Evolutionary conservation across 2,888 invertebrate genomes (phyloP), one percentile per base, ranked within the genome.

Genomic region (Tachina grossa): DNA sequence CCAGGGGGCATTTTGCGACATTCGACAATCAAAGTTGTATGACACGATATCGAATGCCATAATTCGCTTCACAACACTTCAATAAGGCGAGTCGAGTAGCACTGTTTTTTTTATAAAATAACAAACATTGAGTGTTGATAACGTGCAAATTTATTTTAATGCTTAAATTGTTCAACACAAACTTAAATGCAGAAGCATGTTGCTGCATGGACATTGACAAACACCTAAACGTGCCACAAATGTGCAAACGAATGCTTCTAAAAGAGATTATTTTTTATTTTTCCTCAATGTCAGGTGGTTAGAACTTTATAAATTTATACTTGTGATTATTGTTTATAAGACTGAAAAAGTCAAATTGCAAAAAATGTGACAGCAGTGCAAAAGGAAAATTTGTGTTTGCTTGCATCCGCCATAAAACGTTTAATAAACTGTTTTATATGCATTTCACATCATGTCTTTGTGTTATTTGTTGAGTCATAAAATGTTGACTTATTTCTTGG

Each of bases 391-490:
- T 31, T 31, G 11, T 47, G 13, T 13, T 51, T 69, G 13, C 31
- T 19, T 71, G 75, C 63, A 84, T 84, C 74, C 78, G 79, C 79
- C 69, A 85, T 77, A 49, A 72, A 80, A 61, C 66, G 53, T 78
- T 78, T 83, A 72, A 59, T 83, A 77, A 78, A 61, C 79, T 76
- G 19, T 75, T 85, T 80, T 65, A 57, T 76, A 85, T 85, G 83
- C 85, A 72, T 31, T 66, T 55, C 85, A 85, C 85, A 71, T 71
- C 47, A 57, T 47, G 53, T 78, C 65, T 72, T 65, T 66, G 39
- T 83, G 72, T 61, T 83, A 66, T 72, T 66, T 61, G 76, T 76
- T 85, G 83, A 85, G 76, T 85, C 85, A 85, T 80, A 76, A 76
- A 78, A 61, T 78, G 61, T 66, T 78, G 72, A 77, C 72, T 83